Base-by-base conservation (phyloP, 2,888 invertebrate genomes). In the Amphipyra tragopoginis region DNA sequence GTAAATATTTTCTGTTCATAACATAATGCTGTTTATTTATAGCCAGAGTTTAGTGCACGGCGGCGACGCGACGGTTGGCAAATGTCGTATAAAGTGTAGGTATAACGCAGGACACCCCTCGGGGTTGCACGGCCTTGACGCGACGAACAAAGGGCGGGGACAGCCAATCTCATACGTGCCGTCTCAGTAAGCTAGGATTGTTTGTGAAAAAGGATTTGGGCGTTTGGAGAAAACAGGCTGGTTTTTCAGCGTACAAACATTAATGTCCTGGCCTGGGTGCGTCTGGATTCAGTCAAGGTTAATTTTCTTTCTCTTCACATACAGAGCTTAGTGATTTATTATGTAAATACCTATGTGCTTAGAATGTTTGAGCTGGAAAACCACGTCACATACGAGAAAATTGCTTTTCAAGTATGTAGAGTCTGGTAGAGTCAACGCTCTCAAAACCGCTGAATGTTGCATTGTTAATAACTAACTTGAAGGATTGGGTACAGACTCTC, bases 111-210 rank as follows among this genome's bases (percentile, higher is more conserved):
- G 72, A 74, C 70, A 69, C 58, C 55, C 71, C 65, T 55, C 61
- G 56, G 44, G 65, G 61, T 75, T 75, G 77, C 61, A 72, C 71
- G 86, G 77, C 90, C 91, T 90, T 91, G 89, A 85, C 68, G 64
- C 54, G 42, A 26, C 42, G 79, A 86, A 90, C 90, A 88, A 87
- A 87, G 85, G 77, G 75, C 75, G 84, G 82, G 82, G 81, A 75
- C 58, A 53, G 59, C 60, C 67, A 63, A 77, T 80, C 79, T 74
- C 67, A 73, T 59, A 74, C 71, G 75, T 65, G 68, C 75, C 79
- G 72, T 76, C 82, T 68, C 76, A 69, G 52, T 70, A 75, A 70
- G 49, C 59, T 50, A 33, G 52, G 72, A 59, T 65, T 59, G 72
- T 75, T 75, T 75, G 59, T 21, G 45, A 55, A 70, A 44, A 47